phyloP scores from a whole-genome alignment of 2,113 vertebrate species.

The Bucco capensis region DNA sequence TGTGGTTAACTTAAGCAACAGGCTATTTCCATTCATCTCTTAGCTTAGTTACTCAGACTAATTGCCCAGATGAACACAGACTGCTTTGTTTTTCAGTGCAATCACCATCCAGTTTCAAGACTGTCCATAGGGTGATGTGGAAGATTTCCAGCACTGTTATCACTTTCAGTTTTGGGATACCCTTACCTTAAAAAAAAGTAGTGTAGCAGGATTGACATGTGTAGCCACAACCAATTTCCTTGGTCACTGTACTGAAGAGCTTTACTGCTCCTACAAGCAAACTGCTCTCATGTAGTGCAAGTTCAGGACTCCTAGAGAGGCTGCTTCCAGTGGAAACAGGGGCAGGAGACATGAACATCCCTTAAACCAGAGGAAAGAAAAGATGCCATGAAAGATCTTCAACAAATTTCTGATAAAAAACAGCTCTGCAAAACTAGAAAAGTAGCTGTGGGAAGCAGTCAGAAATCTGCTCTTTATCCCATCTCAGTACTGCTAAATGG shows the following conservation, averaged over 20 bases:
- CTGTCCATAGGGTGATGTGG: background rate
- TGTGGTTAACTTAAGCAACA: slow-evolving; percentile 31
- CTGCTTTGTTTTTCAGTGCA: background rate
- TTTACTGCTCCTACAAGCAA: background rate
- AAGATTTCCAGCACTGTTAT: background rate
- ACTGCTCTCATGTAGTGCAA: background rate
- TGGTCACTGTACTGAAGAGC: background rate
- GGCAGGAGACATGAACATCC: background rate
- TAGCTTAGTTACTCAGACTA: background rate
- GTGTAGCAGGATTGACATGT: background rate
- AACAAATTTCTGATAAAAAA: slow-evolving; percentile 43
- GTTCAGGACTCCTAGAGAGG: background rate
- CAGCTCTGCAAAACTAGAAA: slow-evolving; percentile 8
- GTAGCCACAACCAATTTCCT: background rate
- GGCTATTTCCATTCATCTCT: slow-evolving; percentile 4
- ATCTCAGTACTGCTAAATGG: slow-evolving; percentile 44
- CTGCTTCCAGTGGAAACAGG: background rate
- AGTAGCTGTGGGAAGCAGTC: slow-evolving; percentile 53
- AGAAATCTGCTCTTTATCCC: slow-evolving; percentile 62
- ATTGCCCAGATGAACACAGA: background rate
- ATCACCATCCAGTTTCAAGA: background rate
- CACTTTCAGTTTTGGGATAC: background rate
- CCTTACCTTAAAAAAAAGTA: background rate
- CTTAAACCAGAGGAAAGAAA: background rate
- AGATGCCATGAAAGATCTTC: background rate